These are phyloP conservation scores for Gymnoscelis rufifasciata DNA, from an alignment of 2,888 invertebrate genomes.

Conservation along the genomic window DNA sequence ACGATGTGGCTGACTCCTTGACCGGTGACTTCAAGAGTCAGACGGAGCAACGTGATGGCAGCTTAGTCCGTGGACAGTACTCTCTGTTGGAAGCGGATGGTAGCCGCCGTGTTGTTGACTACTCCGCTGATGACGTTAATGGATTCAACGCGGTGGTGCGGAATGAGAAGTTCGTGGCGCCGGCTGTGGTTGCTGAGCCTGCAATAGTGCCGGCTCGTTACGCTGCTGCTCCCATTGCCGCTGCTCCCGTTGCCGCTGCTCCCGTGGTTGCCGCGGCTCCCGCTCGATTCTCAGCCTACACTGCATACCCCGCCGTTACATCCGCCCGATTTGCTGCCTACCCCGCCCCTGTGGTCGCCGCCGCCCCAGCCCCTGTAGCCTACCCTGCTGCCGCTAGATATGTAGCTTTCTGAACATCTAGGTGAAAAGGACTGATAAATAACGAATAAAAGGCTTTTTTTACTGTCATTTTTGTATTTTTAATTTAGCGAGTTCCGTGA, in stretches of 20 bases:
- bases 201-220: slow-evolving; percentile 32
- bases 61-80: slow-evolving; percentile 68
- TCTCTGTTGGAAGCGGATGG: slow-evolving; percentile 61
- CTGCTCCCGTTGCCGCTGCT: slow-evolving; percentile 19
- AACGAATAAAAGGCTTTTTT: slow-evolving; percentile 46
- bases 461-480: background rate
- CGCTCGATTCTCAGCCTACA: slow-evolving; percentile 45
- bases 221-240: slow-evolving; percentile 26
- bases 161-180: slow-evolving; percentile 44
- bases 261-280: slow-evolving; percentile 27
- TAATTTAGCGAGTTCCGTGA: too few species aligned
- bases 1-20: slow-evolving; percentile 58
- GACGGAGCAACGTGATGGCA: slow-evolving; percentile 71
- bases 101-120: slow-evolving; percentile 60
- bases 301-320: slow-evolving; percentile 37
- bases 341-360: slow-evolving; percentile 25
- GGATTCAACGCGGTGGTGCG: slow-evolving; percentile 66
- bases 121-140: slow-evolving; percentile 57
- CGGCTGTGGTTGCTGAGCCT: slow-evolving; percentile 35
- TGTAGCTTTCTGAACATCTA: slow-evolving; percentile 46
- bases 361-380: slow-evolving; percentile 39
- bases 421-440: slow-evolving; percentile 44
- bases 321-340: slow-evolving; percentile 34
- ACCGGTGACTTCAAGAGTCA: slow-evolving; percentile 68
- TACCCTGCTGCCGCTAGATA: slow-evolving; percentile 49